A percentile compares a stretch with the other conserved stretches of the same genome.
phyloP scores from a whole-genome alignment of 2,797 vertebrate genomes.

The Triplophysa yarkandensis region DNA sequence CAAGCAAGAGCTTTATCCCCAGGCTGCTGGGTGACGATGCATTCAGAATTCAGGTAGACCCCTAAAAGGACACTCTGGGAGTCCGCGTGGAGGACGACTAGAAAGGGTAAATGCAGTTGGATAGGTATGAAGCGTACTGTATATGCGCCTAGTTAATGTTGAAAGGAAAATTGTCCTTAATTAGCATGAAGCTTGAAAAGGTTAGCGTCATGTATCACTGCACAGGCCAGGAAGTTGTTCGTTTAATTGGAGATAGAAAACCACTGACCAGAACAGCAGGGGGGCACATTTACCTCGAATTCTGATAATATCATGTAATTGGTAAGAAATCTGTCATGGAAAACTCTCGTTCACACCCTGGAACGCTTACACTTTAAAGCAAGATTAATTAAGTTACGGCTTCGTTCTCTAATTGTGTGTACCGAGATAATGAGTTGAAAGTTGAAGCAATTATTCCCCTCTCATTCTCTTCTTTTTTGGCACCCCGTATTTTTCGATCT shows the following conservation, averaged over 20 bases:
- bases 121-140: slow-evolving; percentile 37
- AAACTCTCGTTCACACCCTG: slow-evolving; percentile 58
- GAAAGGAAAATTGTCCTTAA: slow-evolving; percentile 63
- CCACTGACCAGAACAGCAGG: slow-evolving; percentile 55
- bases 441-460: slow-evolving; percentile 69
- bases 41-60: slow-evolving; percentile 51
- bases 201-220: slow-evolving; percentile 63
- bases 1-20: slow-evolving; percentile 50
- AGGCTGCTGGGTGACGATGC: slow-evolving; percentile 55
- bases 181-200: slow-evolving; percentile 63
- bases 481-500: slow-evolving; percentile 57
- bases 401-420: slow-evolving; percentile 72
- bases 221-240: slow-evolving; percentile 56
- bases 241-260: slow-evolving; percentile 67
- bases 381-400: slow-evolving; percentile 68
- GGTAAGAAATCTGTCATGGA: slow-evolving; percentile 68
- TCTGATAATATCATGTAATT: slow-evolving; percentile 69
- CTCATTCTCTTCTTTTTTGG: slow-evolving; percentile 22
- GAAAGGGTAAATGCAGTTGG: slow-evolving; percentile 41
- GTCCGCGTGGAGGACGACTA: slow-evolving; percentile 37
- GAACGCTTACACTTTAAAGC: slow-evolving; percentile 68
- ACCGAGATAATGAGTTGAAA: slow-evolving; percentile 70
- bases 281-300: slow-evolving; percentile 56
- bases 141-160: slow-evolving; percentile 43
- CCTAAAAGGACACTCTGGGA: slow-evolving; percentile 53